Conservation (phyloP, 2,888 invertebrate genomes). For the Xestia ashworthii region DNA sequence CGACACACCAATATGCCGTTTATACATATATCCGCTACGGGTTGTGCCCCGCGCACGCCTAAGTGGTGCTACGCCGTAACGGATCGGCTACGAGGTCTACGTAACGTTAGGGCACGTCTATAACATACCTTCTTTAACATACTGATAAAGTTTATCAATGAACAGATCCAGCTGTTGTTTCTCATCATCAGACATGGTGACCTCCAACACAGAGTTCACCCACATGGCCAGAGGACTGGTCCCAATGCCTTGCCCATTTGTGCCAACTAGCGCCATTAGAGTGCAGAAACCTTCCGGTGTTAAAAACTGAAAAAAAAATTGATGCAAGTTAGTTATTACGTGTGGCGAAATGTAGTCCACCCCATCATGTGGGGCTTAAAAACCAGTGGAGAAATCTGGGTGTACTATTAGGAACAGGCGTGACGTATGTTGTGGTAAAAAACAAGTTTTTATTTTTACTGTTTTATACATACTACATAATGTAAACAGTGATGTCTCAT, state of each 20-base stretch:
- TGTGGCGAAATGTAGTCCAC: background rate
- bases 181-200: slow-evolving; percentile 92
- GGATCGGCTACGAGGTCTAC: too few relatives aligned
- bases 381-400: background rate
- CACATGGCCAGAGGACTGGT: slow-evolving; percentile 97
- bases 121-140: slow-evolving; percentile 94
- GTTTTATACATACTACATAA: background rate
- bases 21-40: too few relatives aligned
- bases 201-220: slow-evolving; percentile 94
- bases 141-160: slow-evolving; percentile 95
- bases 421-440: too few relatives aligned
- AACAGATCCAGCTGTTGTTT: slow-evolving; percentile 93
- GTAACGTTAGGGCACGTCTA: too few relatives aligned
- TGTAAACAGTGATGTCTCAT: background rate
- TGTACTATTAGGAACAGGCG: too few relatives aligned
- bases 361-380: too few relatives aligned
- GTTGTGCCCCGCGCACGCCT: too few relatives aligned
- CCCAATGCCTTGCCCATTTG: slow-evolving; percentile 99
- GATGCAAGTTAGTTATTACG: background rate
- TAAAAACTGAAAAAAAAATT: slow-evolving; percentile 87
- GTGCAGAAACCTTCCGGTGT: slow-evolving; percentile 96
- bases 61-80: too few relatives aligned
- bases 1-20: background rate
- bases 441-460: too few relatives aligned
- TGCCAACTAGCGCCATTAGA: slow-evolving; percentile 93